These are phyloP conservation scores for Agrochola litura DNA, from an alignment of 2,888 invertebrate species.

Conservation along the genomic window DNA sequence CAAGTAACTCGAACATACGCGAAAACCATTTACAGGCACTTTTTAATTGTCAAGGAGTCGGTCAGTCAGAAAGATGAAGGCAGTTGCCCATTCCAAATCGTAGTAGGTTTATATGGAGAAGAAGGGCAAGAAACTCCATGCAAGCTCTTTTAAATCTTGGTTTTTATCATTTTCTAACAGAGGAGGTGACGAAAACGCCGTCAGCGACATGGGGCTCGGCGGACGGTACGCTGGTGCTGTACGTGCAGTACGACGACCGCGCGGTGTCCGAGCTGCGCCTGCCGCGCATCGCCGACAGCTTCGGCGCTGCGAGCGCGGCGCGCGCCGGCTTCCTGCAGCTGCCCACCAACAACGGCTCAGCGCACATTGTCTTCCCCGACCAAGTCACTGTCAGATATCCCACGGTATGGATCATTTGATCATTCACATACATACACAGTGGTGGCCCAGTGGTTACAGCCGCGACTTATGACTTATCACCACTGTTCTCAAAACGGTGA, in stretches of 20 bases:
- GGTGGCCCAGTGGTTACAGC: no score
- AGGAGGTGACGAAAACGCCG: slow-evolving; percentile 95
- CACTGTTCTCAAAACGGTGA: no score
- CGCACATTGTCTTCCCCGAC: slow-evolving; percentile 93
- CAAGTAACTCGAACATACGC: not conserved
- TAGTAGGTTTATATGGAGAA: not conserved
- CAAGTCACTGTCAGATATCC: slow-evolving; percentile 95
- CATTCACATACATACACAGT: not conserved
- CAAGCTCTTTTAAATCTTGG: not conserved
- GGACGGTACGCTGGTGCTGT: slow-evolving; percentile 96
- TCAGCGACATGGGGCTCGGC: slow-evolving; percentile 97
- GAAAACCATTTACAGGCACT: not conserved
- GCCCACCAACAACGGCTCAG: slow-evolving; percentile 83
- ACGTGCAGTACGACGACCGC: slow-evolving; percentile 96
- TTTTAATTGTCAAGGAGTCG: not conserved
- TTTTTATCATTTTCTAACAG: slow-evolving; percentile 84
- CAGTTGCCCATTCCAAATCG: not conserved
- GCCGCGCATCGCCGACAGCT: slow-evolving; percentile 95
- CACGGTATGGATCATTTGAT: slow-evolving; percentile 90
- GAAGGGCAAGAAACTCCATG: no score
- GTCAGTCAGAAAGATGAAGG: not conserved
- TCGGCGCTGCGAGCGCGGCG: slow-evolving; percentile 91
- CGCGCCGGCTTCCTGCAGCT: slow-evolving; percentile 86
- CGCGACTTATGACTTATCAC: no score
- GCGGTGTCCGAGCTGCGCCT: slow-evolving; percentile 94